Percentiles rank a stretch among this genome's conserved stretches.
Conservation (phyloP, 2,797 vertebrate species). For the Chiroxiphia lanceolata region DNA sequence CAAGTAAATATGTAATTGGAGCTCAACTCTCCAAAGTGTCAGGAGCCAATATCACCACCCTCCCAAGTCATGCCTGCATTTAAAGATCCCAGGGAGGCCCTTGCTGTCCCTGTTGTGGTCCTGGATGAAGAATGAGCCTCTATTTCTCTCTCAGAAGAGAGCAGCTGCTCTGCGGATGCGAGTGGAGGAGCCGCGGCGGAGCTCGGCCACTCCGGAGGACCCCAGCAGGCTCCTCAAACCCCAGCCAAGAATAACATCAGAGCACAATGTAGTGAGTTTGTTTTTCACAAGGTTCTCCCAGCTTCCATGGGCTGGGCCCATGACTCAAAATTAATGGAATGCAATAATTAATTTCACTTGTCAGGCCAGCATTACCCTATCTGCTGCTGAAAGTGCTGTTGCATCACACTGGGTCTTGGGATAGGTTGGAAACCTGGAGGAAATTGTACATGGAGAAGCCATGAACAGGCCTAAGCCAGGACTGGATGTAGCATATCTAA, state of each 20-base stretch:
- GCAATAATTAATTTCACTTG: conserved; percentile 73
- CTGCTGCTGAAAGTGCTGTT: conserved; percentile 62
- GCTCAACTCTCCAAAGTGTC: not conserved
- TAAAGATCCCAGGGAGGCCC: conserved; percentile 10
- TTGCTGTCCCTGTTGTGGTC: not conserved
- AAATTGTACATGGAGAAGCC: conserved; percentile 13
- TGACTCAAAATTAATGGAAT: conserved; percentile 76
- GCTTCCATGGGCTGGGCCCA: conserved; percentile 64
- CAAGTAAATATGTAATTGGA: conserved; percentile 24
- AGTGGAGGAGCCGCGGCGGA: not conserved
- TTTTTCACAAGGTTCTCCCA: conserved; percentile 69
- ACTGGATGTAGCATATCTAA: conserved; percentile 11
- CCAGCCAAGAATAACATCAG: conserved; percentile 68
- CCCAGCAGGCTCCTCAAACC: conserved; percentile 46
- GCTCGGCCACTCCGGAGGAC: not conserved
- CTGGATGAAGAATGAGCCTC: not conserved
- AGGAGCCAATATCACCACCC: conserved; percentile 12
- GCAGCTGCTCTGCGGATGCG: conserved; percentile 50
- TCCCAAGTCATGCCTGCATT: not conserved
- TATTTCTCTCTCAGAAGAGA: conserved; percentile 3
- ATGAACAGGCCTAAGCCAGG: not conserved
- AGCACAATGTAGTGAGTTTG: conserved; percentile 65
- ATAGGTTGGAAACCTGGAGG: conserved; percentile 43
- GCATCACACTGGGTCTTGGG: conserved; percentile 33
- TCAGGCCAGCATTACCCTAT: conserved; percentile 65